These are phyloP conservation scores for Siniperca obscura DNA, from an alignment of 2,797 vertebrate species.

Conservation along the genomic window DNA sequence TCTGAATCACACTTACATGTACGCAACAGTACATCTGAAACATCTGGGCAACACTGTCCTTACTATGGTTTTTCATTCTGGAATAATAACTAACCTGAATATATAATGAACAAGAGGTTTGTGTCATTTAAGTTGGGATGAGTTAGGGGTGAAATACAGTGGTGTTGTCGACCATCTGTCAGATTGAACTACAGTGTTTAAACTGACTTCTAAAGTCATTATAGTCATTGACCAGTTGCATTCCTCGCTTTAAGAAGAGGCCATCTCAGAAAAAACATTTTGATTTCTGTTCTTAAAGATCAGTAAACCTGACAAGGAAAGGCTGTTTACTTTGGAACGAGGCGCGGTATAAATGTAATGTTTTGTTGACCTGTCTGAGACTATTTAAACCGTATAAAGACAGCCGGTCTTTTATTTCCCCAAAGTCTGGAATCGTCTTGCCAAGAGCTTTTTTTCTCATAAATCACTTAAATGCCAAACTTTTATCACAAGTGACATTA, in stretches of 20 bases:
- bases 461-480: slow-evolving; percentile 47
- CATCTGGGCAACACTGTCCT: background rate
- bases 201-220: slow-evolving; percentile 20
- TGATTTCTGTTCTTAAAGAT: slow-evolving; percentile 46
- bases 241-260: slow-evolving; percentile 40
- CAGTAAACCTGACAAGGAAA: slow-evolving; percentile 50
- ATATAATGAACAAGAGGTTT: background rate
- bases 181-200: background rate
- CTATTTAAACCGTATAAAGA: slow-evolving; percentile 45
- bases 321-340: slow-evolving; percentile 65
- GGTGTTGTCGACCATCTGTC: background rate
- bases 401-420: slow-evolving; percentile 27
- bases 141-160: background rate
- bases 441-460: slow-evolving; percentile 44
- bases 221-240: slow-evolving; percentile 10
- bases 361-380: slow-evolving; percentile 62
- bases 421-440: slow-evolving; percentile 39
- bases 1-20: slow-evolving; percentile 41
- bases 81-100: no score
- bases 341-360: slow-evolving; percentile 37
- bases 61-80: background rate
- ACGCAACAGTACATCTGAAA: background rate
- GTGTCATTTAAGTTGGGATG: background rate
- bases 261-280: slow-evolving; percentile 52
- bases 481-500: slow-evolving; percentile 36